Evolutionary conservation across 2,888 invertebrate species (phyloP).

Genomic region (Polyommatus icarus): DNA sequence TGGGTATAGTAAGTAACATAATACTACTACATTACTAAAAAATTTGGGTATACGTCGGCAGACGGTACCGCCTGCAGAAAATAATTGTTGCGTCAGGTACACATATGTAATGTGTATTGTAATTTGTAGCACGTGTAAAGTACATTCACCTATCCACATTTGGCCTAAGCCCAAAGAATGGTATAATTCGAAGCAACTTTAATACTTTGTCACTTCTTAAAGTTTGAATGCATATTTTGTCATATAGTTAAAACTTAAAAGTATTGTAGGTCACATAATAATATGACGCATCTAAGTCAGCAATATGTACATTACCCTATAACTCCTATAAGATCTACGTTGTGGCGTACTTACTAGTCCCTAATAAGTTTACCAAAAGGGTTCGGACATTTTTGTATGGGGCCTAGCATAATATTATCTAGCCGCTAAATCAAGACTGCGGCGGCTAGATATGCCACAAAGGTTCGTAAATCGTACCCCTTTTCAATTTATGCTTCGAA

Average conservation of each 20-base stretch:
- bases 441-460: too few relatives aligned
- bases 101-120: neutral
- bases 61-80: too few relatives aligned
- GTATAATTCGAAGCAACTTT: slow-evolving; percentile 15
- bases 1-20: too few relatives aligned
- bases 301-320: too few relatives aligned
- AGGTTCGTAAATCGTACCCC: too few relatives aligned
- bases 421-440: too few relatives aligned
- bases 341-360: neutral
- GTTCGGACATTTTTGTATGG: too few relatives aligned
- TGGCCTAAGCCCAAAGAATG: slow-evolving; percentile 25
- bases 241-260: neutral
- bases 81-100: neutral
- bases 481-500: too few relatives aligned
- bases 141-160: slow-evolving; percentile 16
- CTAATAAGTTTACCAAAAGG: neutral
- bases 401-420: too few relatives aligned
- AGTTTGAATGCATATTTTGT: neutral
- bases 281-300: neutral
- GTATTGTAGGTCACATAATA: neutral
- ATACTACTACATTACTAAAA: too few relatives aligned
- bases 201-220: slow-evolving; percentile 11
- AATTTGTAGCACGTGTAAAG: slow-evolving; percentile 22
- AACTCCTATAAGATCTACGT: neutral
- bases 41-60: too few relatives aligned